Evolutionary conservation across 2,113 vertebrate genomes (phyloP), one percentile per base, ranked within the genome.

Genomic region (Pogonocichla stellata): DNA sequence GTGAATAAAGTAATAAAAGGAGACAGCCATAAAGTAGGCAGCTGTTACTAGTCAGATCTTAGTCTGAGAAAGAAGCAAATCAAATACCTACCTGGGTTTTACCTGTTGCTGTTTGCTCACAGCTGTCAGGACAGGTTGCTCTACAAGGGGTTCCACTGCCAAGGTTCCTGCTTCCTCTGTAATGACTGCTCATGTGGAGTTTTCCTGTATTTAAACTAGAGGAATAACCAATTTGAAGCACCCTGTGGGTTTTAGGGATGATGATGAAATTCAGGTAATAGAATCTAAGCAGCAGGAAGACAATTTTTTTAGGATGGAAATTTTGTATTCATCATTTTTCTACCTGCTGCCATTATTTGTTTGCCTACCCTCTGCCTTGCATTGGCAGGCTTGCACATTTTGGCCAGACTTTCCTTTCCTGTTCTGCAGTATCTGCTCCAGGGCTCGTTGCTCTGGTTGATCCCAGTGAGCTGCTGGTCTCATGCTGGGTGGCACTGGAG

Each of bases 1-100:
- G 94, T 74, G 79, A 97, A 96, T 93, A 96, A 96, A 98, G 93
- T 70, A 96, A 97, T 95, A 96, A 97, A 98, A 95, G 82, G 82
- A 95, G 95, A 88, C 79, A 90, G 60, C 80, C 91, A 93, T 96
- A 96, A 98, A 98, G 85, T 36, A 97, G 66, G 82, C 93, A 96
- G 95, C 96, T 98, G 97, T 97, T 96, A 93, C 89, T 90, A 90
- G 92, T 94, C 96, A 96, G 85, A 53, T 80, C 50, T 57, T 62
- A 86, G 91, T 85, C 92, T 93, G 67, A 87, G 95, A 92, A 93
- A 93, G 72, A 74, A 82, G 34, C 12, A 70, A 95, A 95, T 94
- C 56, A 50, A 92, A 38, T 53, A 95, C 54, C 74, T 40, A 38
- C 71, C 47, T 81, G 91, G 23, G 57, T 96, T 96, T 92, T 93